Percentiles rank a stretch among this genome's conserved stretches.
Conservation (phyloP, 2,797 vertebrate species). For the Microtus agrestis region DNA sequence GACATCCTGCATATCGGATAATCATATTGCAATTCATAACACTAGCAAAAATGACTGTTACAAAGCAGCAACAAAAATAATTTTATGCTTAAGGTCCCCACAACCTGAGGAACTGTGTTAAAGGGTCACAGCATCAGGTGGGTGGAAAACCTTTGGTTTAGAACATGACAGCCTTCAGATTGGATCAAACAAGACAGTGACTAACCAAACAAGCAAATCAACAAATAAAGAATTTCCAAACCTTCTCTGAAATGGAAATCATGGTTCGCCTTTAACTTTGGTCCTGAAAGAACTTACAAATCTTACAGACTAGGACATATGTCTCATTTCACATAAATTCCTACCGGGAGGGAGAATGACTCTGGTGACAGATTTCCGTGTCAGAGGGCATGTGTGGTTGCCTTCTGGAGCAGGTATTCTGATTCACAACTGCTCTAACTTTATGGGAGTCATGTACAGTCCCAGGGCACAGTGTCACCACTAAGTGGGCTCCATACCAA, state of each 20-base stretch:
- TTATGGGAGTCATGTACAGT: slow-evolving; percentile 78
- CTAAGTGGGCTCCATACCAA: slow-evolving; percentile 72
- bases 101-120: neutral
- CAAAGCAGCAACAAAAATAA: neutral
- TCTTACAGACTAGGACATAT: slow-evolving; percentile 44
- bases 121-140: neutral
- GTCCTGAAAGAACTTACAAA: slow-evolving; percentile 60
- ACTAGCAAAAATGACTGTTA: neutral
- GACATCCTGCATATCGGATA: neutral
- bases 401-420: slow-evolving; percentile 71
- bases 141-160: neutral
- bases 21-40: neutral
- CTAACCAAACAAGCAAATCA: neutral
- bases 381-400: slow-evolving; percentile 64
- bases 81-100: neutral
- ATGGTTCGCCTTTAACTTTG: slow-evolving; percentile 65
- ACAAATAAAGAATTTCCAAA: slow-evolving; percentile 25
- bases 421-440: slow-evolving; percentile 61
- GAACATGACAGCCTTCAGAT: neutral
- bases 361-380: slow-evolving; percentile 64
- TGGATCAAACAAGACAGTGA: neutral
- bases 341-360: slow-evolving; percentile 68
- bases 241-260: slow-evolving; percentile 67
- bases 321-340: slow-evolving; percentile 54
- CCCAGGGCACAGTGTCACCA: slow-evolving; percentile 58